Evolutionary conservation across 2,888 invertebrate genomes (phyloP), one percentile per base, ranked within the genome.

Genomic region (Lapara coniferarum): DNA sequence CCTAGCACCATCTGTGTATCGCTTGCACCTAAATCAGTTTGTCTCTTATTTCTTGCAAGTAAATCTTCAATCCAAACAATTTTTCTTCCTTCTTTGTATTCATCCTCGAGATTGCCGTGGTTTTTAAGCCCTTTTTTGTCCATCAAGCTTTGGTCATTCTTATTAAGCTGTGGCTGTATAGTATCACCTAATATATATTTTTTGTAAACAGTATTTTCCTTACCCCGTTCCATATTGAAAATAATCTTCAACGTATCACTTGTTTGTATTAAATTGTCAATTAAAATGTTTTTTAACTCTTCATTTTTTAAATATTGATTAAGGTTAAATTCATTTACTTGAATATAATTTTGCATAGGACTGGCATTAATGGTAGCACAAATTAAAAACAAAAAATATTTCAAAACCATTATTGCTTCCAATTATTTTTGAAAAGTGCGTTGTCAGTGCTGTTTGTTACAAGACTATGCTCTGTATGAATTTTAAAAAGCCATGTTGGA

Each of bases 1-100:
- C 87, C 86, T 51, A 86, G 67, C 4, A 86, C 76, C 73, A 87
- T 78, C 53, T 85, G 83, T 6, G 80, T 78, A 2, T 78, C 78
- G 10, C 78, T 76, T 55, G 75, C 78, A 7, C 69, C 66, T 13
- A 66, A 70, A 7, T 69, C 71, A 2, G 74, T 68, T 71, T 82
- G 79, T n/a, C 81, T 76, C 56, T 81, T 63, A 49, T 13, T 46
- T 82, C 5, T 67, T 25, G 16, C 16, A 10, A 56, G 19, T 12
- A 25, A 8, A 66, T 30, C 30, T 44, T 69, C 19, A 46, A 44
- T 59, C 37, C 14, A 8, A 30, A 59, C 52, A 53, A 25, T 14
- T 37, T 37, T 4, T 7, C 7, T 37, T 37, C 4, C 49, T 63
- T 63, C 19, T 13, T 49, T 1, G 19, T 13, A 13, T 5, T 1